Percentiles rank a stretch among this genome's conserved stretches.
These are phyloP conservation scores for Bombyx huttoni DNA, from an alignment of 2,888 invertebrate species.

Conservation along the genomic window DNA sequence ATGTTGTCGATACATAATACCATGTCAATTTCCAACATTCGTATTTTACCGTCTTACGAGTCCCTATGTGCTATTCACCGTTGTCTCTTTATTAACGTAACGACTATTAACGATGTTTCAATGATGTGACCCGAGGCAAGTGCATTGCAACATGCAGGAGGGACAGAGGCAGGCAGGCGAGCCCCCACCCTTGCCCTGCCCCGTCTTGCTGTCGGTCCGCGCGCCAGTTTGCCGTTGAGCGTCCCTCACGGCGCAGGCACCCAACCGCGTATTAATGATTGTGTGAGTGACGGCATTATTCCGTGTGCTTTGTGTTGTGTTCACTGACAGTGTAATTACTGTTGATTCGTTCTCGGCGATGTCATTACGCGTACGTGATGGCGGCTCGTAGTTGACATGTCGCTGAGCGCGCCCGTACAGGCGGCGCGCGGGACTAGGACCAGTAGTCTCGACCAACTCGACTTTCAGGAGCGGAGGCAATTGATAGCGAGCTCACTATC, in stretches of 20 bases:
- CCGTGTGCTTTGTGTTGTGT: conserved; percentile 58
- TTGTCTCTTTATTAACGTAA: conserved; percentile 18
- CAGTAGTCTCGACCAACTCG: conserved; percentile 89
- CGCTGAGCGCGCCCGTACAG: conserved; percentile 66
- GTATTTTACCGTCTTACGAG: not conserved
- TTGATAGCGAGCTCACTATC: conserved; percentile 90
- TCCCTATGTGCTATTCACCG: not conserved
- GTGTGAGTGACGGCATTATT: conserved; percentile 32
- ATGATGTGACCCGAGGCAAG: conserved; percentile 33
- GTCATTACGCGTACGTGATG: conserved; percentile 43
- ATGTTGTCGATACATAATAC: too few species aligned
- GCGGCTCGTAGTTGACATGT: conserved; percentile 67
- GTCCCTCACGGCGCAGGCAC: conserved; percentile 62
- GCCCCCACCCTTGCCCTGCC: conserved; percentile 50
- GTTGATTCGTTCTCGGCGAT: conserved; percentile 40
- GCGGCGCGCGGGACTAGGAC: conserved; percentile 75
- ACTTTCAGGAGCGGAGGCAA: conserved; percentile 92
- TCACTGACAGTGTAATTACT: conserved; percentile 38
- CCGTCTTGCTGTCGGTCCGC: conserved; percentile 24
- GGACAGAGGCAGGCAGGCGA: conserved; percentile 43
- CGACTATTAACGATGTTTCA: conserved; percentile 22
- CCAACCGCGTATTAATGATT: conserved; percentile 24
- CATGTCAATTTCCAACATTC: too few species aligned
- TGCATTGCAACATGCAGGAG: conserved; percentile 63
- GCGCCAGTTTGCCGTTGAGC: conserved; percentile 63